Base-by-base conservation (phyloP, 1,140 invertebrate species). In the Parasteatoda tepidariorum region DNA sequence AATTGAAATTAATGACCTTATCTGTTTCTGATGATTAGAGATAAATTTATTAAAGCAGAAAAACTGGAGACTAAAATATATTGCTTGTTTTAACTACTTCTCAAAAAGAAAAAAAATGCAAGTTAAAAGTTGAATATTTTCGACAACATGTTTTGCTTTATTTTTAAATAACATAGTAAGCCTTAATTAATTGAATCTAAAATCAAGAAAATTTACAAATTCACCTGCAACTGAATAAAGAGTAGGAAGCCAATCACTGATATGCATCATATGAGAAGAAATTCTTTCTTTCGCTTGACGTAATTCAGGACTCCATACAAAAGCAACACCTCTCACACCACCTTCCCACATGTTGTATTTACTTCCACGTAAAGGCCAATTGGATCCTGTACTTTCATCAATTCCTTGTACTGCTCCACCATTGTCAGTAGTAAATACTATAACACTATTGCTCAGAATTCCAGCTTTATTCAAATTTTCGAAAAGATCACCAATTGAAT, bases 371-470 rank as follows among this genome's bases (percentile, higher is more conserved):
- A 91, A 85, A 0, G 91, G 91, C 86, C 86, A 89, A 85, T 91
- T 91, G 61, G 81, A 86, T 4, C 76, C 86, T 3, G 59, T 73
- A n/a, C 74, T 85, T 28, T 55, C 13, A 66, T 85, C 74, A 33
- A 85, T 76, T 31, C 84, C 84, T 70, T 54, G 89, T 67, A 88
- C 89, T 0, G 96, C 94, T 0, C 95, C 96, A 7, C 96, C 96
- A 88, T 97, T 97, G 88, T 97, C 96, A 0, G 94, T 94, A 3
- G 92, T 93, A 88, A 97, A 97, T 9, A 97, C 87, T 22, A 97
- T 93, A 1, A 97, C 92, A 18, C 92, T 93, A 87, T 96, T 92
- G 26, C 93, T 86, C 15, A 97, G 88, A 91, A 96, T 92, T 0
- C 91, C 88, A 30, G 89, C 90, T 0, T 90, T 87, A 3, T 91